phyloP scores from a whole-genome alignment of 2,113 vertebrate species.

The Eptatretus burgeri region DNA sequence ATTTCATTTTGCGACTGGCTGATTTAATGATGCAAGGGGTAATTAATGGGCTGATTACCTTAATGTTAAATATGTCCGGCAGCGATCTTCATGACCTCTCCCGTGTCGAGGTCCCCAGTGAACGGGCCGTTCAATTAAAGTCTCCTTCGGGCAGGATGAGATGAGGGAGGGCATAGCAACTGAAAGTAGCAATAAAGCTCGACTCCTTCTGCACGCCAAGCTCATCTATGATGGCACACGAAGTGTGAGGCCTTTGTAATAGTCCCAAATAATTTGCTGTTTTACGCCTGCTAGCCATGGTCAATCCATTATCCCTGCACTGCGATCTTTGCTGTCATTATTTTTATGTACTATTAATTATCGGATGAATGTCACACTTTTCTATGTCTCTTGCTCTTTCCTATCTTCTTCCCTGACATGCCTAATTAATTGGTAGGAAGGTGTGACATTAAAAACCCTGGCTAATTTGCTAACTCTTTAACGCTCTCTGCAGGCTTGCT shows the following conservation, averaged over 20 bases:
- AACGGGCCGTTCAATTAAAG: conserved; percentile 81
- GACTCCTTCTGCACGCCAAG: neutral
- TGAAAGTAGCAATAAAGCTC: conserved; percentile 16
- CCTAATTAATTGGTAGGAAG: conserved; percentile 52
- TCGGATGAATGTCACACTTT: conserved; percentile 27
- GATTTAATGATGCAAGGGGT: conserved; percentile 99
- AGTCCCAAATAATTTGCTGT: neutral
- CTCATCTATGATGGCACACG: neutral
- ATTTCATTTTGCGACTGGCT: conserved; percentile 99
- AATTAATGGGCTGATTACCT: conserved; percentile 99
- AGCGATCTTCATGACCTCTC: conserved; percentile 99
- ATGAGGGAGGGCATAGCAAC: conserved; percentile 22
- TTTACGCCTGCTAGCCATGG: neutral
- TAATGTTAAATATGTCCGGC: conserved; percentile 99
- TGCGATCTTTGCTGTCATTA: conserved; percentile 13
- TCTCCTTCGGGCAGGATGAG: conserved; percentile 59
- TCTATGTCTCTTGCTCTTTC: conserved; percentile 12
- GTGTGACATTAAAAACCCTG: conserved; percentile 22
- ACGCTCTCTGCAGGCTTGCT: conserved; percentile 1
- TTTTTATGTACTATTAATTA: conserved; percentile 43
- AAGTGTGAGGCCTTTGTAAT: neutral
- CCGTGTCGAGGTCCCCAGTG: conserved; percentile 95
- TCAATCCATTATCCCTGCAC: neutral
- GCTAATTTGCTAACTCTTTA: neutral
- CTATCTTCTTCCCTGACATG: conserved; percentile 26